Evolutionary conservation across 2,797 vertebrate species (phyloP), one percentile per base, ranked within the genome.

Genomic region (Aplochiton taeniatus): DNA sequence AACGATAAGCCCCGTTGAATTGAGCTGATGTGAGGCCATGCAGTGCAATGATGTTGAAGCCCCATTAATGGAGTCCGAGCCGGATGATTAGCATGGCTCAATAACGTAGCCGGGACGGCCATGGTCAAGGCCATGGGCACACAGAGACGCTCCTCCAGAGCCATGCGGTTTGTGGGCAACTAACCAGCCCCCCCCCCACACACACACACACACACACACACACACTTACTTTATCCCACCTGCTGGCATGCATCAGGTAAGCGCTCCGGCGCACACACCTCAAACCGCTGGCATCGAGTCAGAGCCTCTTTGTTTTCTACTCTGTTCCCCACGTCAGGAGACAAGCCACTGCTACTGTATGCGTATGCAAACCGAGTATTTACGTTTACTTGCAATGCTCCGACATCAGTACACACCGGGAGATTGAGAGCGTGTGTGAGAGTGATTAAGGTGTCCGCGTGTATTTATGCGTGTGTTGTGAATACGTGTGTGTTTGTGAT

Each of bases 31-130:
- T 58, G 62, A 83, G 77, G 65, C 63, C 57, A 74, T 43, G 63
- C 75, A 54, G 63, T 62, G 73, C 84, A 87, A 89, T 76, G 76
- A 79, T 81, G 84, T 79, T 85, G 79, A 89, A 85, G 85, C 86
- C 81, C 77, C 85, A 89, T 88, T 88, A 89, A 89, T 90, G 89
- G 88, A 90, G 85, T 84, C 18, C 80, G 85, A 85, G 63, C 73
- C 50, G 80, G 71, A 82, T 90, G 89, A 91, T 93, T 92, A 91
- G 90, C 90, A 91, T 90, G 85, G 88, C 87, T 91, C 89, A 91
- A 90, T 91, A 91, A 87, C 90, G 84, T 90, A 90, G 91, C 89
- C 89, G 72, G 87, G 88, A 89, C 86, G 77, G 65, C 78, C 76
- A 68, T 81, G 83, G 85, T 86, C 90, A 92, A 91, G 90, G 91